Base-by-base conservation (phyloP, 2,797 vertebrate species). In the Muraenolepis orangiensis region DNA sequence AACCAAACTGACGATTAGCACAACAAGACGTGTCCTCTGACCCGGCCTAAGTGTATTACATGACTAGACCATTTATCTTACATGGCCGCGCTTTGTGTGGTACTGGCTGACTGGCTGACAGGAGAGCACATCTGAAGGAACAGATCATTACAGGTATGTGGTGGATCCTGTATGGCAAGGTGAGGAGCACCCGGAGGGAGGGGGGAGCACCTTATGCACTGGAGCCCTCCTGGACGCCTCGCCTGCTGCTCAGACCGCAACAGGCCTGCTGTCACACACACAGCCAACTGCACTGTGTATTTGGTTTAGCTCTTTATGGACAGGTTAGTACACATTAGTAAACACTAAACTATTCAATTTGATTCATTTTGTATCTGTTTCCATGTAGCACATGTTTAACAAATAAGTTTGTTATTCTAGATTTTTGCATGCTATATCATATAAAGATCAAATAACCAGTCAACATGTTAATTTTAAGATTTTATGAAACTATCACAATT, bases 141-240 rank as follows among this genome's bases (percentile, higher is more conserved):
- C 66, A 31, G 36, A 23, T 61, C 16, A 64, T 7, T 26, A 34
- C 57, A 68, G 73, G 73, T 30, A 74, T 74, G 73, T 18, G 29
- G 36, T 18, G 32, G 66, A 46, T 74, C 38, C 73, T 74, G 73
- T 42, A 30, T n/a, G 29, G 66, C 11, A n/a, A 69, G 66, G 73
- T 69, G 36, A 30, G 72, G 64, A 30, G 36, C 28, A 31, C 36
- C 28, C 28, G 46, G 51, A 5, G 14, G 10, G 51, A 42, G 38
- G 20, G 0, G 13, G 2, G 31, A 1, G 38, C 14, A 12, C n/a
- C n/a, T n/a, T n/a, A n/a, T n/a, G 20, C 70, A 42, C 36, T 38
- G n/a, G 71, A 34, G 31, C 71, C 1, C 1, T 20, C 23, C 28
- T 26, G 11, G 73, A 38, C 6, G 38, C 3, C 14, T 7, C 14